These are phyloP conservation scores for Gasterosteus aculeatus DNA, from an alignment of 2,113 vertebrate genomes.

Conservation along the genomic window DNA sequence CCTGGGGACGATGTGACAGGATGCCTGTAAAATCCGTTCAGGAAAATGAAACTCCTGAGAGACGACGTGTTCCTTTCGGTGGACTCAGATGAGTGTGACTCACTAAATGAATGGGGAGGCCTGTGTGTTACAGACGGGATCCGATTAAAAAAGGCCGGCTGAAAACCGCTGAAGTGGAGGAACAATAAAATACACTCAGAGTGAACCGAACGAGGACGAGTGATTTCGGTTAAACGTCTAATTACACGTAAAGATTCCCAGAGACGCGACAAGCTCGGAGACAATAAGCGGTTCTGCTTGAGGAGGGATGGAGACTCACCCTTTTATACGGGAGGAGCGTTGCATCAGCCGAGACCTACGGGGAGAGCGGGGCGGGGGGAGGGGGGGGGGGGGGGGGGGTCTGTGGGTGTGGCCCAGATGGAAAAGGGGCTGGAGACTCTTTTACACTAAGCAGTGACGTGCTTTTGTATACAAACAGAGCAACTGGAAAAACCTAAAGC, in stretches of 20 bases:
- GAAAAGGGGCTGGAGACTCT: not conserved
- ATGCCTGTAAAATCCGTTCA: conserved; percentile 50
- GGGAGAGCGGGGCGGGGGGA: not conserved
- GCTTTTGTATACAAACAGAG: conserved; percentile 80
- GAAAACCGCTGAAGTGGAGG: not conserved
- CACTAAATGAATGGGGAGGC: not conserved
- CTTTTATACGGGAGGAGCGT: conserved; percentile 72
- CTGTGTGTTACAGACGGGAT: not conserved
- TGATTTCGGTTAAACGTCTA: not conserved
- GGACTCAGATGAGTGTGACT: not conserved
- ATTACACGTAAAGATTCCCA: not conserved
- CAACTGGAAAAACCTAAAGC: conserved; percentile 12
- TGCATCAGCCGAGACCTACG: conserved; percentile 75
- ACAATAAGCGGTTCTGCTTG: conserved; percentile 36
- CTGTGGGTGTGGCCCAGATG: not conserved
- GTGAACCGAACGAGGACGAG: conserved; percentile 11
- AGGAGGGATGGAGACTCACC: conserved; percentile 45
- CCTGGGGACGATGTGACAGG: conserved; percentile 49
- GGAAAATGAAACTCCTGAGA: conserved; percentile 7
- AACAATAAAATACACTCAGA: not conserved
- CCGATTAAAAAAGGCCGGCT: not conserved
- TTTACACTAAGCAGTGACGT: conserved; percentile 44
- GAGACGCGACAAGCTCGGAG: conserved; percentile 8
- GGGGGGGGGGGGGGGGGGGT: too few species aligned
- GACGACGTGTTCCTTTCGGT: conserved; percentile 17